A percentile compares a stretch with the other conserved stretches of the same genome.
Evolutionary conservation across 1,140 invertebrate species (phyloP).

Genomic region (Leptestheria dahalacensis): DNA sequence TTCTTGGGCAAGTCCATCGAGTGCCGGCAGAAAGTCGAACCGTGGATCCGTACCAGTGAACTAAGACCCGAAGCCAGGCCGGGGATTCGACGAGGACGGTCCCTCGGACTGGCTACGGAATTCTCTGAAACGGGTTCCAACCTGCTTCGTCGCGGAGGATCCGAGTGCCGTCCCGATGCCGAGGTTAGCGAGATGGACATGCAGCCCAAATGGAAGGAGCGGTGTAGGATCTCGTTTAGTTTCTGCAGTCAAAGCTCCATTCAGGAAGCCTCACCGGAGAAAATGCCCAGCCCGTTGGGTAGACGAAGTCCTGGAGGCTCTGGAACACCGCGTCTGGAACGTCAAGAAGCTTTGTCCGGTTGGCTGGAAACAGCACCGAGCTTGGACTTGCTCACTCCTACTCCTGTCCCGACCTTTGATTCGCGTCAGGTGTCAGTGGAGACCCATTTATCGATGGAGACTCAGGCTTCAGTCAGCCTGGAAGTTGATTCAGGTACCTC

Average conservation of each 20-base stretch:
- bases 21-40: constrained; percentile 14
- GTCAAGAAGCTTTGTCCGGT: constrained; percentile 17
- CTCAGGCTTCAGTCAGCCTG: constrained; percentile 9
- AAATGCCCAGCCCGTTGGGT: neutral
- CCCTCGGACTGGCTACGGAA: constrained; percentile 3
- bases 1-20: constrained; percentile 17
- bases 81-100: neutral
- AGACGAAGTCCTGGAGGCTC: constrained; percentile 9
- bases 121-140: neutral
- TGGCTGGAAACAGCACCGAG: constrained; percentile 16
- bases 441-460: constrained; percentile 10
- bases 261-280: neutral
- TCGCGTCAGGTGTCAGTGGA: constrained; percentile 13
- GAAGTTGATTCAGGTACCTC: constrained; percentile 6
- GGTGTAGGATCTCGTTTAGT: constrained; percentile 48
- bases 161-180: constrained; percentile 4
- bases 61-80: neutral
- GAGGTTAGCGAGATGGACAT: neutral
- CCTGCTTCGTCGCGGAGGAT: constrained; percentile 6
- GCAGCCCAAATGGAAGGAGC: constrained; percentile 6
- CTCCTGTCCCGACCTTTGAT: constrained; percentile 12
- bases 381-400: constrained; percentile 29
- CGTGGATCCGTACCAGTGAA: constrained; percentile 5
- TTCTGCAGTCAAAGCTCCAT: constrained; percentile 30
- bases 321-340: constrained; percentile 17